Evolutionary conservation across 2,888 invertebrate genomes (phyloP), one percentile per base, ranked within the genome.

Genomic region (Acheta domesticus): DNA sequence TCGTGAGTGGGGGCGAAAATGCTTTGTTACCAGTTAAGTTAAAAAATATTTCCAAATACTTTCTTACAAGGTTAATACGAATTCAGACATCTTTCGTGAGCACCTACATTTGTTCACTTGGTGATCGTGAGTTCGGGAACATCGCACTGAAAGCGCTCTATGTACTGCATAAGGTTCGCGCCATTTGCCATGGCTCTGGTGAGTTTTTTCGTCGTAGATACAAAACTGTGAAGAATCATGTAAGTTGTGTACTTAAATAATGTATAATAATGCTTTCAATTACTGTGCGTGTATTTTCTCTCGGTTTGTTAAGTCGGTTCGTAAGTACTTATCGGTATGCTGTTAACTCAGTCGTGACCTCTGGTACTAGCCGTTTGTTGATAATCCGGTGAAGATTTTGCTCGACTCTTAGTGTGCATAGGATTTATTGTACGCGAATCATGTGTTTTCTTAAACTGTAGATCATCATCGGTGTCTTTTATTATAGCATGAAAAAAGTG

Each of bases 161-260:
- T 21, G 75, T 75, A 75, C 76, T 48, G 76, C 76, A 80, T 78
- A 74, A 78, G 78, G 81, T 82, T 83, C 87, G 87, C 87, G 88
- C 88, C 88, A 88, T 88, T 88, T 87, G 87, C 87, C 84, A 87
- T 87, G 87, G 87, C 87, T 85, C 85, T 86, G 87, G 87, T 87
- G 85, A 87, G 87, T 86, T 84, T 83, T 81, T 76, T 78, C 78
- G 21, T 16, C 50, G 50, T 14, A 75, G 20, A 75, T n/a, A 21
- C 36, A 21, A 75, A 73, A 36, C 19, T 78, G n/a, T 48, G 73
- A 23, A 36, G 62, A 23, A 76, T 73, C 48, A 76, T 77, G 21
- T 49, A 62, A 21, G 49, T n/a, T 77, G 36, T 77, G 48, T 50
- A 36, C 23, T 14, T 23, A 78, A 77, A 80, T 74, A 12, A 49